These are phyloP conservation scores for Merops nubicus DNA, from an alignment of 2,113 vertebrate genomes.

Conservation along the genomic window DNA sequence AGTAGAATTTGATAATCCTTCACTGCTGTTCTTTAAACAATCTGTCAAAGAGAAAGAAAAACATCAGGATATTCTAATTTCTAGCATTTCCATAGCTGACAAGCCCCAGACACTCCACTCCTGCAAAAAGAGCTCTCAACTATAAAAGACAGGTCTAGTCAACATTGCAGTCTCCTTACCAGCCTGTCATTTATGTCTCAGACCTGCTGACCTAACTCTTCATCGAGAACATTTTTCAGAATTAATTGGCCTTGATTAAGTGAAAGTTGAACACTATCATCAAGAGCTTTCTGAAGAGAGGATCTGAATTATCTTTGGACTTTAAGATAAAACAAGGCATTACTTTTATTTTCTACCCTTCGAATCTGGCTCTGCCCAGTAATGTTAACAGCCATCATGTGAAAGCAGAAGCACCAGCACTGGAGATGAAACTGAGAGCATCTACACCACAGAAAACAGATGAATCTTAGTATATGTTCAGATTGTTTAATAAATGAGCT, in stretches of 20 bases:
- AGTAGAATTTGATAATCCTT: constrained; percentile 81
- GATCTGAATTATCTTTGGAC: constrained; percentile 41
- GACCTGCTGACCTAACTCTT: constrained; percentile 49
- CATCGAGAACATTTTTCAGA: constrained; percentile 36
- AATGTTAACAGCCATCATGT: neutral
- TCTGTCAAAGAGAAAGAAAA: constrained; percentile 74
- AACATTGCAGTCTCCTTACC: neutral
- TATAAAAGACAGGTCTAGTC: constrained; percentile 25
- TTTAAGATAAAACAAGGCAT: constrained; percentile 38
- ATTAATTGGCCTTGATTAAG: constrained; percentile 67
- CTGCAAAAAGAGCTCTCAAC: constrained; percentile 12
- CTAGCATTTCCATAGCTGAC: neutral
- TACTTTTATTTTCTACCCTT: constrained; percentile 22
- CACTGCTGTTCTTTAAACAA: constrained; percentile 77
- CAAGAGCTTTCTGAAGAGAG: constrained; percentile 55
- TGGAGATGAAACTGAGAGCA: neutral
- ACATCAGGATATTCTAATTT: constrained; percentile 23
- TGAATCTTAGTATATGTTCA: neutral
- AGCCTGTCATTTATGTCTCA: constrained; percentile 25
- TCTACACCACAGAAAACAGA: neutral
- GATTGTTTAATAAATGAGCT: neutral
- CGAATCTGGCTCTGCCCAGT: constrained; percentile 24
- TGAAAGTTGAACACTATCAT: constrained; percentile 63
- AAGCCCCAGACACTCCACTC: neutral
- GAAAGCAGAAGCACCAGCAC: neutral